These are phyloP conservation scores for Hyaena hyaena DNA, from an alignment of 2,113 vertebrate species.

Conservation along the genomic window DNA sequence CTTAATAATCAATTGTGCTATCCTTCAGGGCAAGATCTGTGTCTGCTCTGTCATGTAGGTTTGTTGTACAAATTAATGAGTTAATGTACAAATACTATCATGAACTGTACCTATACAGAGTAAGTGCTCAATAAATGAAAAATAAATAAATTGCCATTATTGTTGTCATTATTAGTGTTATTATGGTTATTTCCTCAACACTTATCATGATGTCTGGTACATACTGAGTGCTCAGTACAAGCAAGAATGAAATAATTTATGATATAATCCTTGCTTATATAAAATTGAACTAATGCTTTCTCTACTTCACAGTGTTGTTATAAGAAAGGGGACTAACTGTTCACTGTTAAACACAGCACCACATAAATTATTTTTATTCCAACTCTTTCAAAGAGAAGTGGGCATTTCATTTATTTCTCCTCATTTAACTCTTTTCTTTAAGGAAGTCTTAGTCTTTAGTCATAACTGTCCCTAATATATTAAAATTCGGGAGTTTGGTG, in stretches of 20 bases:
- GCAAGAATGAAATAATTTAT: neutral
- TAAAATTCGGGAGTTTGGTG: neutral
- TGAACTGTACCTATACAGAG: neutral
- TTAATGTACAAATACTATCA: neutral
- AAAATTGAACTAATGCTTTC: neutral
- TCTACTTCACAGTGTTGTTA: neutral
- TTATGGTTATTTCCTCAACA: neutral
- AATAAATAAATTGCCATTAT: neutral
- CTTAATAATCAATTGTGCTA: neutral
- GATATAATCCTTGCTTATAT: neutral
- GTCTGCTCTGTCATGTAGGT: neutral
- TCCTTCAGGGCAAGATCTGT: neutral
- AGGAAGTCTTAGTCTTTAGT: neutral
- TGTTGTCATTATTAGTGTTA: neutral
- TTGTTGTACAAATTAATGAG: neutral
- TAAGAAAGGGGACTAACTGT: neutral
- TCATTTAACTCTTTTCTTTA: neutral
- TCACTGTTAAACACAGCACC: neutral
- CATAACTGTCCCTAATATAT: neutral
- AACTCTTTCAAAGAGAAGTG: neutral
- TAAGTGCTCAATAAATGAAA: neutral
- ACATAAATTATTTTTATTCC: neutral
- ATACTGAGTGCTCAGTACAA: neutral
- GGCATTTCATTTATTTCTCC: neutral
- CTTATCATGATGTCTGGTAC: neutral